phyloP scores from a whole-genome alignment of 2,888 invertebrate genomes.

The Dione vanillae region DNA sequence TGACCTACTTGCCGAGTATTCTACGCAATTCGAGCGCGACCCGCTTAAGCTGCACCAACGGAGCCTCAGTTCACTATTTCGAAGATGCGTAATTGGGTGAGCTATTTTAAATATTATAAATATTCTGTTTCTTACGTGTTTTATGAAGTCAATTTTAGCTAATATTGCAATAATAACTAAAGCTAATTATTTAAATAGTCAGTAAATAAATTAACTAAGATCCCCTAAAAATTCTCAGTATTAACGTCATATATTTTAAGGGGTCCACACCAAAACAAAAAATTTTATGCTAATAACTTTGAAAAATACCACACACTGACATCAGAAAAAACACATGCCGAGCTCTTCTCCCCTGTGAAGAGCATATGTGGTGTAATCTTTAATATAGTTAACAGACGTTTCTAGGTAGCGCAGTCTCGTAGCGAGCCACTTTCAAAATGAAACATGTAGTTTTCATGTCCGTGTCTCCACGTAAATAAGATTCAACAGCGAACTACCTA shows the following conservation, averaged over 20 bases:
- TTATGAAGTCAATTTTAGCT: not conserved
- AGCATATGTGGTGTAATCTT: conserved; percentile 34
- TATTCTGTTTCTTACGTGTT: not conserved
- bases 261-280: not conserved
- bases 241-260: not conserved
- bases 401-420: conserved; percentile 21
- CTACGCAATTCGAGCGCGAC: conserved; percentile 80
- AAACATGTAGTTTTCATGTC: conserved; percentile 12
- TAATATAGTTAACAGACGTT: conserved; percentile 29
- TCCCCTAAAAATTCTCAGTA: not conserved
- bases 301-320: conserved; percentile 1
- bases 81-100: conserved; percentile 36
- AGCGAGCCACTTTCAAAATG: conserved; percentile 18
- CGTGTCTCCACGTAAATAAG: conserved; percentile 14
- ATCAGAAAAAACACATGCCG: conserved; percentile 30
- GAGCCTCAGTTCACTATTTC: conserved; percentile 43
- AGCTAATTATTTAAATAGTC: not conserved
- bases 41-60: conserved; percentile 58
- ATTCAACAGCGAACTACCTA: conserved; percentile 4
- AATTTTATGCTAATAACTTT: not conserved
- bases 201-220: not conserved
- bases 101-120: not conserved
- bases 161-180: not conserved
- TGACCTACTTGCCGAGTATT: conserved; percentile 80
- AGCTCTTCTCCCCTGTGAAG: conserved; percentile 33